These are phyloP conservation scores for Globia sparganii DNA, from an alignment of 2,888 invertebrate genomes.

Conservation along the genomic window DNA sequence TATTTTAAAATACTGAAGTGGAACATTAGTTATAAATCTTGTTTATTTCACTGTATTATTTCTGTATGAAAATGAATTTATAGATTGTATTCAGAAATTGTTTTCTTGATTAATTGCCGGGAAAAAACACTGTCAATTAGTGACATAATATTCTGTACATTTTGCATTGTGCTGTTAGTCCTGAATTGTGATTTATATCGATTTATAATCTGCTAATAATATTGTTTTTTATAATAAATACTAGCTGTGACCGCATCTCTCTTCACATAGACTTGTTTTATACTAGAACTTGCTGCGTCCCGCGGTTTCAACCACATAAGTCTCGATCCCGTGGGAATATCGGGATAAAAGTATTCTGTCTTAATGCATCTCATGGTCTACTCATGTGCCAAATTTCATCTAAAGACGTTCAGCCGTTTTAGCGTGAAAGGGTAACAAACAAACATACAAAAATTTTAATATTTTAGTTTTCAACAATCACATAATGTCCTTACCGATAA, in stretches of 20 bases:
- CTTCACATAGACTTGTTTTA: neutral
- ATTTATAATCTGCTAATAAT: neutral
- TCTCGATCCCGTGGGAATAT: neutral
- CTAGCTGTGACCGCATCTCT: neutral
- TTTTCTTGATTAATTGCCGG: conserved; percentile 10
- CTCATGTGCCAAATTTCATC: neutral
- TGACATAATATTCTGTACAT: conserved; percentile 1
- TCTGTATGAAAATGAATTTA: conserved; percentile 3
- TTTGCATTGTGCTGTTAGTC: neutral
- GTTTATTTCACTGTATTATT: conserved; percentile 8
- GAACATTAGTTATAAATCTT: conserved; percentile 10
- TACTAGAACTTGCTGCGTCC: neutral
- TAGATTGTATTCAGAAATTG: neutral
- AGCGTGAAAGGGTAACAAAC: neutral
- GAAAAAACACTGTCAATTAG: conserved; percentile 5
- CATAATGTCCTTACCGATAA: neutral
- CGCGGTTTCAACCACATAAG: neutral
- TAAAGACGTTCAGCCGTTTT: neutral
- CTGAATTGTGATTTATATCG: too few relatives aligned
- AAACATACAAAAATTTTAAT: neutral
- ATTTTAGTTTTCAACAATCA: neutral
- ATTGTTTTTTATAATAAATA: neutral
- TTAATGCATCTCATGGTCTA: neutral
- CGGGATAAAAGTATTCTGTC: neutral
- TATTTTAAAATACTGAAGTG: conserved; percentile 5